phyloP scores from a whole-genome alignment of 2,888 invertebrate species.

The Scaptomyza reducta region DNA sequence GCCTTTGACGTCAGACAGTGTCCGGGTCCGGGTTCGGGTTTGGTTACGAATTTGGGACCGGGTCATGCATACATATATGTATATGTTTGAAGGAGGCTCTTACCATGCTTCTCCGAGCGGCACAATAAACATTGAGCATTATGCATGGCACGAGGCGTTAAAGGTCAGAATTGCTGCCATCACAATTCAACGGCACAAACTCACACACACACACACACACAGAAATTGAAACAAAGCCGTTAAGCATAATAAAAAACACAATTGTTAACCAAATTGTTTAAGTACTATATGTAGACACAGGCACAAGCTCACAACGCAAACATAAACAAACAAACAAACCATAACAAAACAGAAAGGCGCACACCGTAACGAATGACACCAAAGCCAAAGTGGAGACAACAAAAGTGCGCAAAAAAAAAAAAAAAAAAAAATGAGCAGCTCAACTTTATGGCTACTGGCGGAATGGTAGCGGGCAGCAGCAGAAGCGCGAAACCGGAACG shows the following conservation, averaged over 20 bases:
- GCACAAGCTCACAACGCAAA: conserved; percentile 2
- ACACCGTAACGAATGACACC: conserved; percentile 70
- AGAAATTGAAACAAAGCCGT: conserved; percentile 40
- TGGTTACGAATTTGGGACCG: not conserved
- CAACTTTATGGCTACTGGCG: not conserved
- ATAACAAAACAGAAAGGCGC: conserved; percentile 46
- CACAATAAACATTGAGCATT: conserved; percentile 28
- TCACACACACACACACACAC: conserved; percentile 3
- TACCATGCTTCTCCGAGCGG: conserved; percentile 8
- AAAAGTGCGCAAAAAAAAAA: no score
- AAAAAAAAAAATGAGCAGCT: not conserved
- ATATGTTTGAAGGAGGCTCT: conserved; percentile 6
- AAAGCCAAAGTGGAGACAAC: conserved; percentile 31
- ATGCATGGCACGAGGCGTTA: conserved; percentile 62
- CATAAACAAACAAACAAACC: conserved; percentile 35
- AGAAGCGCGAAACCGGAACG: conserved; percentile 44
- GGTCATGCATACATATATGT: not conserved
- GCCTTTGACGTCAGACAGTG: conserved; percentile 29
- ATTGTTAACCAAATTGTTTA: conserved; percentile 29
- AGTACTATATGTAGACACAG: not conserved
- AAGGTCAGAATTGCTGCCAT: conserved; percentile 52
- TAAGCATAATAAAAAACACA: conserved; percentile 36
- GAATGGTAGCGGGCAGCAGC: not conserved
- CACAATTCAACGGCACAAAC: conserved; percentile 23
- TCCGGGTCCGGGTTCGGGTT: not conserved